Evolutionary conservation across 1,140 invertebrate genomes (phyloP).

Genomic region (Pissodes strobi): DNA sequence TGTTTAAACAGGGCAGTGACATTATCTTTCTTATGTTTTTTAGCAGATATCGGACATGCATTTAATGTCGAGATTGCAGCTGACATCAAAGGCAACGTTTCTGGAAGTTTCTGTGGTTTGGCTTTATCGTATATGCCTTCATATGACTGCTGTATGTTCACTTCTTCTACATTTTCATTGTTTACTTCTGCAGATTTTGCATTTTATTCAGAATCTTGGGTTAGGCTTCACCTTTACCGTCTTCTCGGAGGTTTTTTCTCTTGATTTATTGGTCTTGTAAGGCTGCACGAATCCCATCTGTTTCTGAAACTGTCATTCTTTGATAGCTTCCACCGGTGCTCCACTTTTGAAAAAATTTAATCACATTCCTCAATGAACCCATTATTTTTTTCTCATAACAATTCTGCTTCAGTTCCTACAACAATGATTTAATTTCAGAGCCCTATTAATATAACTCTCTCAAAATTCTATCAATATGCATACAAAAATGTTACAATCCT

Average conservation of each 20-base stretch:
- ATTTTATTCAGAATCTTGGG: slow-evolving; percentile 3
- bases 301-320: too few relatives aligned
- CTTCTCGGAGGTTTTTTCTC: slow-evolving; percentile 7
- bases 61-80: not conserved
- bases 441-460: not conserved
- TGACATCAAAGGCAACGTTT: not conserved
- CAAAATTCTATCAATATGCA: slow-evolving; percentile 1
- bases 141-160: not conserved
- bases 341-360: slow-evolving; percentile 30
- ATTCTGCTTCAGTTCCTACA: slow-evolving; percentile 21
- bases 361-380: too few relatives aligned
- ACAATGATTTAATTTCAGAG: too few relatives aligned
- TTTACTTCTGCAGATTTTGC: slow-evolving; percentile 4
- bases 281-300: slow-evolving; percentile 32
- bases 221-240: too few relatives aligned
- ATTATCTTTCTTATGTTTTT: slow-evolving; percentile 12
- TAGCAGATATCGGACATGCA: slow-evolving; percentile 4
- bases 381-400: too few relatives aligned
- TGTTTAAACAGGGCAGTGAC: slow-evolving; percentile 6
- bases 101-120: slow-evolving; percentile 17
- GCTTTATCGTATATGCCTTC: slow-evolving; percentile 3
- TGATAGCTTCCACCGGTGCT: slow-evolving; percentile 21
- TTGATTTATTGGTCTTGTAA: slow-evolving; percentile 21
- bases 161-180: slow-evolving; percentile 21
- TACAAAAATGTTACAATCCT: not conserved